Conservation (phyloP, 2,888 invertebrate genomes). For the Coecobrya sp. region DNA sequence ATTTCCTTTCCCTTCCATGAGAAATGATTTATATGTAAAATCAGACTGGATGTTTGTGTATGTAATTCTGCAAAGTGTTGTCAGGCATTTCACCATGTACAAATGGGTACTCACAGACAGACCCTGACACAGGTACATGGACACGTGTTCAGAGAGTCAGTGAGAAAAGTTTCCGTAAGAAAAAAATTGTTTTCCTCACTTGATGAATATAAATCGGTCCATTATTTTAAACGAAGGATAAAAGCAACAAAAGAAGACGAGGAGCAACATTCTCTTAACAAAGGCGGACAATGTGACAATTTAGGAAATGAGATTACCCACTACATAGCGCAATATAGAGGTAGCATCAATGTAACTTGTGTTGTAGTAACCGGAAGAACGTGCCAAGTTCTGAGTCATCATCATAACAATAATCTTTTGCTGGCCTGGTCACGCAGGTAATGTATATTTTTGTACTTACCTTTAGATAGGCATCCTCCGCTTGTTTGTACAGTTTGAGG, state of each 20-base stretch:
- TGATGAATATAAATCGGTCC: slow-evolving; percentile 75
- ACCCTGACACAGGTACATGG: neutral
- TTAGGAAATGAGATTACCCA: slow-evolving; percentile 60
- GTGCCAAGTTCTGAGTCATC: slow-evolving; percentile 40
- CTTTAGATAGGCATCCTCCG: slow-evolving; percentile 96
- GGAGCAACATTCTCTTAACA: neutral
- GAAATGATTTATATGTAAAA: slow-evolving; percentile 72
- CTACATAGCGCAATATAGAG: slow-evolving; percentile 22
- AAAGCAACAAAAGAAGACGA: slow-evolving; percentile 28
- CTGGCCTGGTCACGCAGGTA: slow-evolving; percentile 33
- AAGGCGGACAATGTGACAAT: slow-evolving; percentile 42
- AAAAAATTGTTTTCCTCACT: slow-evolving; percentile 73
- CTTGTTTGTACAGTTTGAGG: slow-evolving; percentile 95
- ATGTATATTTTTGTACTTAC: slow-evolving; percentile 87
- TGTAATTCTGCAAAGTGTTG: slow-evolving; percentile 22
- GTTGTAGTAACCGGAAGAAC: neutral
- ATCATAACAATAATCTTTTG: slow-evolving; percentile 23
- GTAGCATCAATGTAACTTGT: neutral
- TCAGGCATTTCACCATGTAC: neutral
- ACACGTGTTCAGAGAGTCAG: neutral
- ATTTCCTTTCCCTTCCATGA: slow-evolving; percentile 53
- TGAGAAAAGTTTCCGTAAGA: neutral
- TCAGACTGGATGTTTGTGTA: slow-evolving; percentile 49
- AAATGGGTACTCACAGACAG: neutral
- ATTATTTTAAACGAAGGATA: slow-evolving; percentile 65